A percentile compares a stretch with the other conserved stretches of the same genome.
phyloP scores from a whole-genome alignment of 2,888 invertebrate genomes.

The Miltochrista miniata region DNA sequence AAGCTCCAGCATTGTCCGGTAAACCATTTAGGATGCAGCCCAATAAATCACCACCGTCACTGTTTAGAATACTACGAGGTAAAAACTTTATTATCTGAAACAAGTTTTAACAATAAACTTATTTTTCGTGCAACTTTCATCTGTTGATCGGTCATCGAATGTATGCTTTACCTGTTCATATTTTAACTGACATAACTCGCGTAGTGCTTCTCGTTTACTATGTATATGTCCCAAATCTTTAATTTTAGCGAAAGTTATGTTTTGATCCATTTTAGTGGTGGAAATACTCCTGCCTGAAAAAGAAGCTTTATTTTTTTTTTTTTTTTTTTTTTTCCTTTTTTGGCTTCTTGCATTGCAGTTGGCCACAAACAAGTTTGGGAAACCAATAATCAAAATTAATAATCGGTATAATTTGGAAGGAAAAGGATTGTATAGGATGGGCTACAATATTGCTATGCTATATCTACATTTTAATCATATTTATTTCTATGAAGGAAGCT shows the following conservation, averaged over 20 bases:
- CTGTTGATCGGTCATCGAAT: not conserved
- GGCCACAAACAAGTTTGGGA: too few species aligned
- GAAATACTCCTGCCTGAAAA: too few species aligned
- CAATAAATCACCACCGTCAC: constrained; percentile 63
- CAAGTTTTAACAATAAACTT: constrained; percentile 3
- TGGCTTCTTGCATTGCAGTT: too few species aligned
- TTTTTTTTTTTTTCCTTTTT: too few species aligned
- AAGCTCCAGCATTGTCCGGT: constrained; percentile 43
- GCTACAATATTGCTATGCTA: too few species aligned
- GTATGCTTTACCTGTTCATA: constrained; percentile 52
- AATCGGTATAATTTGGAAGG: too few species aligned
- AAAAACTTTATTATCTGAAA: constrained; percentile 60
- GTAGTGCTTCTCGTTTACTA: constrained; percentile 59
- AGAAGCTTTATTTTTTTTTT: too few species aligned
- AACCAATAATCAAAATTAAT: too few species aligned
- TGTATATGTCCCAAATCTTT: constrained; percentile 61
- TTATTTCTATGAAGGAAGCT: too few species aligned
- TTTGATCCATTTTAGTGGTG: constrained; percentile 44
- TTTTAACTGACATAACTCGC: constrained; percentile 57
- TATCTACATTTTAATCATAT: too few species aligned
- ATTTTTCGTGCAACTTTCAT: not conserved
- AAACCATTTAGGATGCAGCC: constrained; percentile 67
- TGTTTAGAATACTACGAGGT: constrained; percentile 58
- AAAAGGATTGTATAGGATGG: too few species aligned
- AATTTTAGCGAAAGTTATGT: constrained; percentile 50